Base-by-base conservation (phyloP, 2,113 vertebrate genomes). In the Sminthopsis crassicaudata region DNA sequence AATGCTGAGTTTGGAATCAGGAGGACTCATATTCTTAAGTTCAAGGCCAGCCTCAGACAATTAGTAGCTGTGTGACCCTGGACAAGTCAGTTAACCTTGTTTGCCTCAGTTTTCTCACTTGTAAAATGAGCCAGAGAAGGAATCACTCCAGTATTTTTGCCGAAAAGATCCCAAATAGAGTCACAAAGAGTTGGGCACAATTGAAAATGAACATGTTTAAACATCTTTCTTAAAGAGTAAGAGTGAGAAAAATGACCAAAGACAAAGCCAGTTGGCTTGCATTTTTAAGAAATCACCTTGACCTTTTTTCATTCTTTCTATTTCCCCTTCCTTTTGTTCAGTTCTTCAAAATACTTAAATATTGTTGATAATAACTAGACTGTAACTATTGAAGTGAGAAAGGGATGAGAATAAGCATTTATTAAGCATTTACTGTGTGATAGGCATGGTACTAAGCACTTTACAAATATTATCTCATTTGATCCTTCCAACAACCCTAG, bases 181-280 rank as follows among this genome's bases (percentile, higher is more conserved):
- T 67, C 30, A 76, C 36, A n/a, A 67, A 67, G 60, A 67, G 30
- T 67, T 16, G 14, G 60, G 36, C 60, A 36, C 30, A 36, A 36
- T 11, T 67, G 30, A 36, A 60, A 57, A 57, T 9, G 48, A 48
- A 48, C 48, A 46, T 55, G 91, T 48, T 93, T 94, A 96, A 94
- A 57, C 76, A 27, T 48, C 48, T 48, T 48, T 6, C 48, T 94
- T 57, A 51, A 54, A n/a, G 26, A 57, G 36, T 95, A 23, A 94
- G 25, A 24, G 89, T 16, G 23, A 50, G 24, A 93, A 67, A 2
- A 48, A 42, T 46, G 51, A 89, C 51, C 53, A 93, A 91, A 94
- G 84, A 54, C 2, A 52, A 76, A 42, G n/a, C 14, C 91, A 11
- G 6, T 46, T 94, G 50, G 2, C 89, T 94, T 90, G 8, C 90